Conservation (phyloP, 2,113 vertebrate genomes). For the Prunella himalayana region DNA sequence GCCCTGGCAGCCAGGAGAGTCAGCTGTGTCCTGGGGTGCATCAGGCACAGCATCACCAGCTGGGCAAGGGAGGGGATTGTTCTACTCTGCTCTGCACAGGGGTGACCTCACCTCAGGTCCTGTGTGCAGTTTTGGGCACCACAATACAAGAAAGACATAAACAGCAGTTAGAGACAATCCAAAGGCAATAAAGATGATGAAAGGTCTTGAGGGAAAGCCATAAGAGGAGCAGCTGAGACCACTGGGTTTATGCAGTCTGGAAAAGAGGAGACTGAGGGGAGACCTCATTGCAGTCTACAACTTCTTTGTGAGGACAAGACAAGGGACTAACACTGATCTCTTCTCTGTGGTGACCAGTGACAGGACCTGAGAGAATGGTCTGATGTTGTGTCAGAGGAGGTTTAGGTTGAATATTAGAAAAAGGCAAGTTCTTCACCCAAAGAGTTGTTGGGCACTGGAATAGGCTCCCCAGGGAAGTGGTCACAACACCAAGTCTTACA, state of each 20-base stretch:
- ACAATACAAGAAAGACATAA: background rate
- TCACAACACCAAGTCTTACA: background rate
- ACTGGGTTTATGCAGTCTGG: background rate
- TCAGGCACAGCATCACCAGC: background rate
- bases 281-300: background rate
- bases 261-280: background rate
- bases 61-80: background rate
- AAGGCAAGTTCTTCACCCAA: background rate
- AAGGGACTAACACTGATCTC: background rate
- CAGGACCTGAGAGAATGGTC: background rate
- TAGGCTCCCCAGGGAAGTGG: background rate
- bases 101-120: rapidly evolving
- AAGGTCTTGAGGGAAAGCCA: background rate
- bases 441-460: background rate
- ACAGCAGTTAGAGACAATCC: background rate
- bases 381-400: background rate
- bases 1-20: background rate
- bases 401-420: background rate
- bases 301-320: background rate
- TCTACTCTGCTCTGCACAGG: rapidly evolving
- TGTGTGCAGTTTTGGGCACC: background rate
- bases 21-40: rapidly evolving
- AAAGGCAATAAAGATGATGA: background rate
- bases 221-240: background rate
- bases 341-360: background rate